Evolutionary conservation across 1,140 invertebrate genomes (phyloP).

Genomic region (Hestina assimilis): DNA sequence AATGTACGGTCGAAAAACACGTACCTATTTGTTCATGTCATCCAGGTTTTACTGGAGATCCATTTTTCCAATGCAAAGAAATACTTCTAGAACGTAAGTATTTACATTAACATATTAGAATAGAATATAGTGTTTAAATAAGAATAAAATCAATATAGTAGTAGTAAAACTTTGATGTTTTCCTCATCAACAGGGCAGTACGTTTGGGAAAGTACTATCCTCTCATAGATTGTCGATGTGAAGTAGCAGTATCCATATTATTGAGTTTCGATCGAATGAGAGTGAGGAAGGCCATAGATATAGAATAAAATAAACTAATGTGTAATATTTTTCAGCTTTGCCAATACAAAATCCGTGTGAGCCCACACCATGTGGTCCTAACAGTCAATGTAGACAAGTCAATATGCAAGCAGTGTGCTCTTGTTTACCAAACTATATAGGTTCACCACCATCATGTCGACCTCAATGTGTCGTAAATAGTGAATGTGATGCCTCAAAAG

Average conservation of each 20-base stretch:
- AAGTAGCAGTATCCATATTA: no score
- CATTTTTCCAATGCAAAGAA: slow-evolving; percentile 86
- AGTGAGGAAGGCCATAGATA: no score
- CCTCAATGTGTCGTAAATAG: slow-evolving; percentile 88
- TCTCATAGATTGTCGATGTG: no score
- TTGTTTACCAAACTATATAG: slow-evolving; percentile 84
- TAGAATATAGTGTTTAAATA: no score
- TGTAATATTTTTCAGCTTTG: slow-evolving; percentile 59
- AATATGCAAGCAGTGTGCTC: slow-evolving; percentile 87
- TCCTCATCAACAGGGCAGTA: no score
- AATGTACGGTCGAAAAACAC: slow-evolving; percentile 86
- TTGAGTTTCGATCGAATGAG: no score
- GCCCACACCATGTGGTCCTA: slow-evolving; percentile 87
- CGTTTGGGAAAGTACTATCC: no score
- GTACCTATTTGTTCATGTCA: slow-evolving; percentile 88
- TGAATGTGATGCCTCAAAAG: slow-evolving; percentile 84
- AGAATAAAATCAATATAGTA: no score
- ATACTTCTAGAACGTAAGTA: slow-evolving; percentile 78
- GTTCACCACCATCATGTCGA: slow-evolving; percentile 85
- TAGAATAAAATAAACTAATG: no score
- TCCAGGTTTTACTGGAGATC: slow-evolving; percentile 86
- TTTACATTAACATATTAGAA: no score
- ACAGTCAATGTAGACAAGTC: slow-evolving; percentile 85
- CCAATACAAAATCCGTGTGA: slow-evolving; percentile 84
- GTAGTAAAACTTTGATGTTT: no score